These are phyloP conservation scores for Urocyon cinereoargenteus DNA, from an alignment of 2,797 vertebrate species.

Conservation along the genomic window DNA sequence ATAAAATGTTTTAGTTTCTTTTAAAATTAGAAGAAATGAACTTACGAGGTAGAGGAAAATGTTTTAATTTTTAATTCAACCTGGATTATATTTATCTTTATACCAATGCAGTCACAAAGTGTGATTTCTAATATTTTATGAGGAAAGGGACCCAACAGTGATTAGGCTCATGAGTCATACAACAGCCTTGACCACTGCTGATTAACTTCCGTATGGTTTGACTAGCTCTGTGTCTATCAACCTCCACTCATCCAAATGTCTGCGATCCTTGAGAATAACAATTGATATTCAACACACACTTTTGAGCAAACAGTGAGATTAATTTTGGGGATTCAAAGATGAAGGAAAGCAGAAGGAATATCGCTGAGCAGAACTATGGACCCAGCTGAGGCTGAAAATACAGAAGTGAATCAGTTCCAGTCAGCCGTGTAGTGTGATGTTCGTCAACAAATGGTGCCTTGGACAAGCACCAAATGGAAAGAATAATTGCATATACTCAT, in stretches of 20 bases:
- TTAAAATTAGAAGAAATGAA: not conserved
- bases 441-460: rapidly evolving
- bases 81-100: not conserved
- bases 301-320: not conserved
- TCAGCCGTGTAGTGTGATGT: rapidly evolving
- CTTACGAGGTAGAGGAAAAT: not conserved
- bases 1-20: not conserved
- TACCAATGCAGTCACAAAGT: not conserved
- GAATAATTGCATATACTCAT: not conserved
- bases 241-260: not conserved
- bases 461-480: not conserved
- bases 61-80: not conserved
- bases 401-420: rapidly evolving
- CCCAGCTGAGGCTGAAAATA: not conserved
- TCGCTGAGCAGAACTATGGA: not conserved
- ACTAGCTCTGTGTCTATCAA: not conserved
- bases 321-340: not conserved
- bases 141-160: rapidly evolving
- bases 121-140: not conserved
- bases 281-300: not conserved
- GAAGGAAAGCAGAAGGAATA: not conserved
- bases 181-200: rapidly evolving
- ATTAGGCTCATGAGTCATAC: rapidly evolving
- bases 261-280: not conserved
- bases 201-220: not conserved